Evolutionary conservation across 2,888 invertebrate genomes (phyloP), one percentile per base, ranked within the genome.

Genomic region (Folsomia candida): DNA sequence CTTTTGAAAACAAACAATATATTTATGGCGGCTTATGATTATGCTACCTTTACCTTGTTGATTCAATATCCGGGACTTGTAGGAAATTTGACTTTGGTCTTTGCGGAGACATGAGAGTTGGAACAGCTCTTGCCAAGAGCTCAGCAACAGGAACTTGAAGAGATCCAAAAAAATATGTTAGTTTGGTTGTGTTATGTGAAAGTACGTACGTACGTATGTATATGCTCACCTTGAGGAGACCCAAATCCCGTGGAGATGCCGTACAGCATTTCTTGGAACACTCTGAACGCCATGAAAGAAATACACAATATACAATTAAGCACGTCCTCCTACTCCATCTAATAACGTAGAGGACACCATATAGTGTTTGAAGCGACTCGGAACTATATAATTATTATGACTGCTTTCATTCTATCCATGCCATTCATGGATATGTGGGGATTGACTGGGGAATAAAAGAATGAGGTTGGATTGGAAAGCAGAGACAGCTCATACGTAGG

Each of bases 211-310:
- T n/a, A n/a, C n/a, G n/a, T n/a, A n/a, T n/a, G n/a, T n/a, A n/a
- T n/a, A n/a, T n/a, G n/a, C n/a, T n/a, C 94, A 75, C 94, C 93
- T 85, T 94, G 94, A 0, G 94, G 94, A 61, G 93, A 94, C 2
- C 94, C 94, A 82, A 94, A 94, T 66, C 94, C 94, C 0, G 93
- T 92, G 83, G 94, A 93, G 81, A 95, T 94, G 70, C 95, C 95
- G 83, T 95, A 95, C 64, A 95, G 85, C 94, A 95, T 94, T 85
- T 95, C 94, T 86, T 95, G 91, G 83, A 90, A 92, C n/a, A 92
- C 91, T 80, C 92, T 89, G 83, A 0, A 82, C 81, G 26, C n/a
- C 27, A 25, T 60, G 47, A 51, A 51, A 24, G 18, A 51, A 57
- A n/a, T n/a, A n/a, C n/a, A n/a, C n/a, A n/a, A n/a, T n/a, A n/a